Percentiles rank a stretch among this genome's conserved stretches.
Conservation (phyloP, 2,888 invertebrate species). For the Noctua janthe region DNA sequence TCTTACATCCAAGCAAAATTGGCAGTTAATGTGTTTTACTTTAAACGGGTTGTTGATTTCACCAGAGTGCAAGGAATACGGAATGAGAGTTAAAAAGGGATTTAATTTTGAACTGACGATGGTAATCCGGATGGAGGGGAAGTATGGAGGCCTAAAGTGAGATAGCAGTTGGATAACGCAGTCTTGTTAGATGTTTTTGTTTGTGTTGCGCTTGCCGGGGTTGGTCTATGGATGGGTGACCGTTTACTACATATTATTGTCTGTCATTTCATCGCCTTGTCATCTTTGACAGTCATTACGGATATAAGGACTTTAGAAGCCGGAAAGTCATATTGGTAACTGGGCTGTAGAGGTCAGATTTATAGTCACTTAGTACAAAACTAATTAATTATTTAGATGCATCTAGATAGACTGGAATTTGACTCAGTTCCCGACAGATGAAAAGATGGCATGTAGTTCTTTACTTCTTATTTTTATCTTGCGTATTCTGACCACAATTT, state of each 20-base stretch:
- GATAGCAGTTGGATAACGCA: slow-evolving; percentile 6
- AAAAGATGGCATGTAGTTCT: neutral
- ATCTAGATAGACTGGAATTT: neutral
- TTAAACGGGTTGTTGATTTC: slow-evolving; percentile 72
- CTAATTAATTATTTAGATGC: neutral
- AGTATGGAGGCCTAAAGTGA: slow-evolving; percentile 7
- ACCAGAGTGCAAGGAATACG: slow-evolving; percentile 60
- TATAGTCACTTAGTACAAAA: neutral
- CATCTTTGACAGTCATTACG: neutral
- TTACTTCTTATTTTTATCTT: slow-evolving; percentile 1
- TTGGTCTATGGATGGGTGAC: neutral
- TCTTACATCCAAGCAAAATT: slow-evolving; percentile 80
- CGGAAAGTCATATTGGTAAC: neutral
- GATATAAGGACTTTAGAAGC: neutral
- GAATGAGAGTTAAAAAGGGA: slow-evolving; percentile 57
- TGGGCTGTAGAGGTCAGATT: neutral
- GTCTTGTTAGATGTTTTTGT: neutral
- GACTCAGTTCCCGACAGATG: neutral
- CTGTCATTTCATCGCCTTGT: neutral
- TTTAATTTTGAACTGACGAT: slow-evolving; percentile 50
- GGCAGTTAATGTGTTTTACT: slow-evolving; percentile 78
- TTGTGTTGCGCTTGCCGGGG: neutral
- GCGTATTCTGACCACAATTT: neutral
- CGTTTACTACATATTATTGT: neutral
- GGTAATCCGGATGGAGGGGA: slow-evolving; percentile 25